Evolutionary conservation across 2,113 vertebrate genomes (phyloP).

Genomic region (Scolopax mira): DNA sequence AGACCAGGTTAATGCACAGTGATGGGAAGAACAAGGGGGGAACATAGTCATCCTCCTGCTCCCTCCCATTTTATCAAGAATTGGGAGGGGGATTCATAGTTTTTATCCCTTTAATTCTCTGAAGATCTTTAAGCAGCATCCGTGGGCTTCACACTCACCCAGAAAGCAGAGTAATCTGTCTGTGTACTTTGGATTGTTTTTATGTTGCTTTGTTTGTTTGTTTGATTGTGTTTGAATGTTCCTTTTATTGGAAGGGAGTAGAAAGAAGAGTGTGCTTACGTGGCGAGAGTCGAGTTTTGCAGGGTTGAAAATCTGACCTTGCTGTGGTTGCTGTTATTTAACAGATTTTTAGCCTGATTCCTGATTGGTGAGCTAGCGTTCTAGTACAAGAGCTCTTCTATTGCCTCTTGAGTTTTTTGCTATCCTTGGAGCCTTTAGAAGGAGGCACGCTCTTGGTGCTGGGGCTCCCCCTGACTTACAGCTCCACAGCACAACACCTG

Average conservation of each 20-base stretch:
- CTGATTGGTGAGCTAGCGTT: not conserved
- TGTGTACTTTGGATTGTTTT: not conserved
- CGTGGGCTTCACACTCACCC: not conserved
- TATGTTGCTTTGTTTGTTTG: too few relatives aligned
- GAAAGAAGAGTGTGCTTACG: not conserved
- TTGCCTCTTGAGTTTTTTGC: not conserved
- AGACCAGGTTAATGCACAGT: not conserved
- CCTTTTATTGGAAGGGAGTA: not conserved
- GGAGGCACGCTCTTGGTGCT: accelerated
- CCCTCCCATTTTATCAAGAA: not conserved
- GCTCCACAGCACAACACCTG: not conserved
- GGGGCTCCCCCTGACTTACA: not conserved
- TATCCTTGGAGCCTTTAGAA: not conserved
- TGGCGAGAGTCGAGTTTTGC: not conserved
- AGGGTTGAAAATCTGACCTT: not conserved
- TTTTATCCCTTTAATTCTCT: not conserved
- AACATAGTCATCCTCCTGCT: not conserved
- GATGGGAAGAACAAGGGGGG: too few relatives aligned
- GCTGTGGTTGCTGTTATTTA: not conserved
- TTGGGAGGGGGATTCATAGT: not conserved
- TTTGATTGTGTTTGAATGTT: too few relatives aligned
- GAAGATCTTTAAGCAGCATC: not conserved
- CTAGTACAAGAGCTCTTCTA: not conserved
- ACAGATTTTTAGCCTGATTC: not conserved
- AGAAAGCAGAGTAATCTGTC: not conserved